A percentile compares a stretch with the other conserved stretches of the same genome.
Evolutionary conservation across 2,113 vertebrate genomes (phyloP).

Genomic region (Phycodurus eques): DNA sequence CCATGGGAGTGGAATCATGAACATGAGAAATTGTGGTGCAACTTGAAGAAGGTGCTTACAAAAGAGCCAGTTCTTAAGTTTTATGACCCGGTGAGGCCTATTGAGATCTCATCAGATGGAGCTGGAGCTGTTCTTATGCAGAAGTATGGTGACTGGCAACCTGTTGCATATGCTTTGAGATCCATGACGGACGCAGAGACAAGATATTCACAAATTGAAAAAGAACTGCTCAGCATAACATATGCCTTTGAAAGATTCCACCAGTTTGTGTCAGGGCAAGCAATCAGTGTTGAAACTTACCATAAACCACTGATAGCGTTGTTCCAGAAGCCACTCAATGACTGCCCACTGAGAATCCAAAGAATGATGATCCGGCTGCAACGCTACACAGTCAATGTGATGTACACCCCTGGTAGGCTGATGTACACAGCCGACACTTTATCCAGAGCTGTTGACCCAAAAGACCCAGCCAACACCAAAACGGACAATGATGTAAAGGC

Average conservation of each 20-base stretch:
- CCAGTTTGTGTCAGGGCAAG: conserved; percentile 13
- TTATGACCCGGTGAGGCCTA: not conserved
- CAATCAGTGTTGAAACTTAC: conserved; percentile 10
- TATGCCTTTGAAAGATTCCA: conserved; percentile 20
- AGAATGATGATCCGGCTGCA: conserved; percentile 9
- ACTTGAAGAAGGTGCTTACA: conserved; percentile 1
- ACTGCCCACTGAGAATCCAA: conserved; percentile 6
- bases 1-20: conserved; percentile 14
- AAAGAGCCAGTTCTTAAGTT: conserved; percentile 4
- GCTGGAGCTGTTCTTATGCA: conserved; percentile 4
- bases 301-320: conserved; percentile 7
- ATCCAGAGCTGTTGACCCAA: conserved; percentile 12
- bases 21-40: conserved; percentile 5
- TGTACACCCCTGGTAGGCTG: not conserved
- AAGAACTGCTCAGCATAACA: conserved; percentile 8
- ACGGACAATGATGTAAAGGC: not conserved
- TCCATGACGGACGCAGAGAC: conserved; percentile 6
- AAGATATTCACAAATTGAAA: conserved; percentile 8
- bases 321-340: conserved; percentile 6
- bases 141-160: conserved; percentile 9
- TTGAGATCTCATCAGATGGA: conserved; percentile 9
- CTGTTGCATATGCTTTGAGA: not conserved
- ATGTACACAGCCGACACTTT: conserved; percentile 6
- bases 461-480: not conserved
- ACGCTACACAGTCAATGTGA: not conserved